These are phyloP conservation scores for Sylvilagus floridanus DNA, from an alignment of 2,797 vertebrate species.

Conservation along the genomic window DNA sequence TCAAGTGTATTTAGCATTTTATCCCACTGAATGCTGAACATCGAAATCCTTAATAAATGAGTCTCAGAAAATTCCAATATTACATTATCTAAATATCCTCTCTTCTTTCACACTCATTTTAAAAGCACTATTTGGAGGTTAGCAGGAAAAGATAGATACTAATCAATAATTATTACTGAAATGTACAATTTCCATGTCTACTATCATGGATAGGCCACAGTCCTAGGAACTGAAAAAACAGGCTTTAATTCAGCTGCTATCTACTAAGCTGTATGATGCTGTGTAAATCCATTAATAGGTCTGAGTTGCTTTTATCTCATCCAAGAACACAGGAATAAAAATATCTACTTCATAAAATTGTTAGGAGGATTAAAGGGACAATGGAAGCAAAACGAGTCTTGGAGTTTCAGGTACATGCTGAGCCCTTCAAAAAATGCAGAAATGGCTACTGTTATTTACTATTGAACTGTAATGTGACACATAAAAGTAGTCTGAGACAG, in stretches of 20 bases:
- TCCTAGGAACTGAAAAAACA: neutral
- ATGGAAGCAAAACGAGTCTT: neutral
- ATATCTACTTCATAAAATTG: neutral
- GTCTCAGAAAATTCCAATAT: neutral
- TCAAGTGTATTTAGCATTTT: conserved; percentile 34
- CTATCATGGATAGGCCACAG: neutral
- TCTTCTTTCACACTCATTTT: neutral
- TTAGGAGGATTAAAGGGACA: neutral
- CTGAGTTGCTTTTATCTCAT: neutral
- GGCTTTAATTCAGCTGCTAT: neutral
- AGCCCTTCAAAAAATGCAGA: neutral
- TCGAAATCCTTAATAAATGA: conserved; percentile 28
- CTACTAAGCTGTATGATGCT: neutral
- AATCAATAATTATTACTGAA: neutral
- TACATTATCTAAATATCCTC: neutral
- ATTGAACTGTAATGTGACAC: neutral
- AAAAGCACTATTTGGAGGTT: neutral
- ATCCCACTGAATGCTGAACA: neutral
- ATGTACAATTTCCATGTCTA: neutral
- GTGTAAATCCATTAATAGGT: neutral
- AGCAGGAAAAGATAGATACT: neutral
- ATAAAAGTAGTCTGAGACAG: neutral
- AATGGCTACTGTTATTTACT: neutral
- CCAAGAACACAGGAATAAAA: neutral
- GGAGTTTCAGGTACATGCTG: neutral